Percentiles rank a stretch among this genome's conserved stretches.
phyloP scores from a whole-genome alignment of 2,888 invertebrate species.

The Rhopalosiphum nymphaeae region DNA sequence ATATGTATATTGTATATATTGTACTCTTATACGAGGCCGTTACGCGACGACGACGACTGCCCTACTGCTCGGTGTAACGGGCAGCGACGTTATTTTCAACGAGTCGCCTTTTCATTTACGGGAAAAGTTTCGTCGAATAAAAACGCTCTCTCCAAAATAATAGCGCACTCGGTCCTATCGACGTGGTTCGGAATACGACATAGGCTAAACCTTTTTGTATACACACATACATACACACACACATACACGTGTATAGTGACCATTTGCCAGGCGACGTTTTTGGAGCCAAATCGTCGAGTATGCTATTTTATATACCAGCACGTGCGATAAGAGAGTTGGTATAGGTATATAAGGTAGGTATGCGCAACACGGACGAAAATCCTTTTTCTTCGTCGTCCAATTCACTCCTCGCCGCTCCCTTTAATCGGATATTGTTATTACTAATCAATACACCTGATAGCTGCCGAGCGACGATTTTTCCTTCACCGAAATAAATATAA shows the following conservation, averaged over 20 bases:
- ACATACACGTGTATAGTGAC: neutral
- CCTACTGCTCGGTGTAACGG: neutral
- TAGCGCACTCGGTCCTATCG: neutral
- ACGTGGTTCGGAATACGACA: neutral
- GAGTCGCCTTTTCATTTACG: conserved; percentile 49
- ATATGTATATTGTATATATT: neutral
- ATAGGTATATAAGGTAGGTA: neutral
- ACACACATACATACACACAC: neutral
- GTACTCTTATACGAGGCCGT: neutral
- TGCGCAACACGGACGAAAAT: neutral
- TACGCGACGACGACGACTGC: conserved; percentile 2
- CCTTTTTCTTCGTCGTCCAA: neutral
- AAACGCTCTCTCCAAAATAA: conserved; percentile 40
- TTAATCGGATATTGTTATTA: conserved; percentile 46
- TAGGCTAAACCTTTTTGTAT: neutral
- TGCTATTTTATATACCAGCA: neutral
- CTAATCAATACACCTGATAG: conserved; percentile 49
- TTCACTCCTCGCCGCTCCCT: neutral
- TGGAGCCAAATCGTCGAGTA: conserved; percentile 1
- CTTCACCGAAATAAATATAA: neutral
- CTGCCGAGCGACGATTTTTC: neutral
- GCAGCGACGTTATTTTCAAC: conserved; percentile 33
- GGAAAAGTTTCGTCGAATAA: conserved; percentile 35
- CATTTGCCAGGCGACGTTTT: conserved; percentile 42
- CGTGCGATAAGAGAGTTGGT: neutral